Evolutionary conservation across 2,888 invertebrate genomes (phyloP).

Genomic region (Cryptophagus acutangulus): DNA sequence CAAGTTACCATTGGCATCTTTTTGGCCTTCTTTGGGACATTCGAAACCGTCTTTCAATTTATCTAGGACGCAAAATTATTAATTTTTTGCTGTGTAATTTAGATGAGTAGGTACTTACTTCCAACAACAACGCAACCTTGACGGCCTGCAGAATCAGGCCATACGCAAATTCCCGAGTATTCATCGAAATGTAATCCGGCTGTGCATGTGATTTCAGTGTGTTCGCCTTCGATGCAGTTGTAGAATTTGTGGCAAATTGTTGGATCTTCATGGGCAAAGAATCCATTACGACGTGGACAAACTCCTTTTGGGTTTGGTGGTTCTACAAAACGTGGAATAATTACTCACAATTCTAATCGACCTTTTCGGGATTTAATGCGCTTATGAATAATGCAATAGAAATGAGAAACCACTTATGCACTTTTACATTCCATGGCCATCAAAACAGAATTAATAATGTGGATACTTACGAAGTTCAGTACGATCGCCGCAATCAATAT

Average conservation of each 20-base stretch:
- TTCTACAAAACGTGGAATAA: constrained; percentile 58
- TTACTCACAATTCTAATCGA: too few relatives aligned
- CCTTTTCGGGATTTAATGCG: too few relatives aligned
- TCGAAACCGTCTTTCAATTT: constrained; percentile 78
- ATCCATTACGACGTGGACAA: constrained; percentile 83
- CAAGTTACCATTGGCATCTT: constrained; percentile 64
- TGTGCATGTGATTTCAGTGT: constrained; percentile 77
- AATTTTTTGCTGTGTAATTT: not conserved
- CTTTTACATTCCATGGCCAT: too few relatives aligned
- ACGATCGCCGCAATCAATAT: constrained; percentile 85
- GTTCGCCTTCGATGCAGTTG: constrained; percentile 84
- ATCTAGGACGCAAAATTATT: constrained; percentile 49
- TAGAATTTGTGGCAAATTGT: constrained; percentile 78
- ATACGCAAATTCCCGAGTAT: constrained; percentile 82
- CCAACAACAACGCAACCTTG: constrained; percentile 59
- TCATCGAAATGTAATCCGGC: constrained; percentile 86
- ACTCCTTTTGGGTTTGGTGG: constrained; percentile 64
- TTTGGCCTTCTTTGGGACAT: constrained; percentile 68
- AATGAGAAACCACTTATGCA: too few relatives aligned
- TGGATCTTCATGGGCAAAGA: constrained; percentile 84
- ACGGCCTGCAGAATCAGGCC: constrained; percentile 77
- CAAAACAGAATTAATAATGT: too few relatives aligned
- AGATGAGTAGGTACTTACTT: constrained; percentile 41
- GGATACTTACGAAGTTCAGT: constrained; percentile 81
- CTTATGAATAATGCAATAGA: too few relatives aligned